Evolutionary conservation across 1,140 invertebrate genomes (phyloP).

Genomic region (Globodera rostochiensis): DNA sequence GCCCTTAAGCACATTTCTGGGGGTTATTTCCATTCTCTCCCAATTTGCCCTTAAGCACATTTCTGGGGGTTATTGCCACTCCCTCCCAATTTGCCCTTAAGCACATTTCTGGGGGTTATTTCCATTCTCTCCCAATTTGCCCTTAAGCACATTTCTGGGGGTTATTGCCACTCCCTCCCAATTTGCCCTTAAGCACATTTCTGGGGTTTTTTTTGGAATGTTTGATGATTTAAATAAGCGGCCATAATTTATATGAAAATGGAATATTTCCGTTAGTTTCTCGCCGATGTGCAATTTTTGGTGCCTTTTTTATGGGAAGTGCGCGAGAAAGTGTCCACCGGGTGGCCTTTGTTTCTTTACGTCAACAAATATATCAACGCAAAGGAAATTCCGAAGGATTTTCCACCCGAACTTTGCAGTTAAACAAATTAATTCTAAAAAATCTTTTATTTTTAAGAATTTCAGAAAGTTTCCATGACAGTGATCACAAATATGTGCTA

Average conservation of each 20-base stretch:
- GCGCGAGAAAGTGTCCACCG: conserved; percentile 21
- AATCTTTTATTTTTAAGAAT: not conserved
- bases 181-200: no score
- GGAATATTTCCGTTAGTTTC: conserved; percentile 13
- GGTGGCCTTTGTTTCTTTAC: conserved; percentile 34
- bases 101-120: no score
- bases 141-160: no score
- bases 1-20: no score
- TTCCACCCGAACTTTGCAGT: conserved; percentile 18
- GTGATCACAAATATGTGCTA: conserved; percentile 23
- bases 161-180: no score
- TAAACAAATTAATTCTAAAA: conserved; percentile 5
- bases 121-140: no score
- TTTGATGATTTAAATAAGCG: no score
- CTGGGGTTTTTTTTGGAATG: no score
- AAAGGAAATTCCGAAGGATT: conserved; percentile 15
- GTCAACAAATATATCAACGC: conserved; percentile 31
- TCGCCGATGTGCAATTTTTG: conserved; percentile 37
- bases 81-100: no score
- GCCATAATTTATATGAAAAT: not conserved
- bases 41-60: no score
- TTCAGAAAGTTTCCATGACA: conserved; percentile 28
- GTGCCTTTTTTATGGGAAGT: conserved; percentile 36
- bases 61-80: no score
- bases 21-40: no score